phyloP scores from a whole-genome alignment of 2,888 invertebrate species.

The Beris morrisii region DNA sequence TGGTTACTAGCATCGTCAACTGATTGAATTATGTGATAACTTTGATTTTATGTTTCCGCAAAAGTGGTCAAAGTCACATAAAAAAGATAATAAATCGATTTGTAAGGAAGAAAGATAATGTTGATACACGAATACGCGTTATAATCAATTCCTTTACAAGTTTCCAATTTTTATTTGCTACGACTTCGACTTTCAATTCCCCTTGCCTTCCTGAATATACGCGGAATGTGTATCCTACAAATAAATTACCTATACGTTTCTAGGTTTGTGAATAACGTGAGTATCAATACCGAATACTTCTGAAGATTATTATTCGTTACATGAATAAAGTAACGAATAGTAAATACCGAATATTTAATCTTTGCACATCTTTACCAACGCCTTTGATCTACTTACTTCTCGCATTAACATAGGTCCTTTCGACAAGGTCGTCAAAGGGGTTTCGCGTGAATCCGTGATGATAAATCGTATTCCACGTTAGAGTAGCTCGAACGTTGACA shows the following conservation, averaged over 20 bases:
- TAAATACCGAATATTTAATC: no score
- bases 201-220: no score
- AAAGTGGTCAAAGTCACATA: constrained; percentile 1
- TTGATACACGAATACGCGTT: not conserved
- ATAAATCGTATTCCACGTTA: constrained; percentile 71
- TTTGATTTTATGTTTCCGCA: no score
- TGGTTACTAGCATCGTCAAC: not conserved
- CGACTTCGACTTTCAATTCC: no score
- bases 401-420: constrained; percentile 80
- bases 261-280: no score
- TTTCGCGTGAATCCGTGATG: constrained; percentile 82
- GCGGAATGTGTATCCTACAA: no score
- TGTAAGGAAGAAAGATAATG: not conserved
- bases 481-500: constrained; percentile 67
- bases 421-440: constrained; percentile 81
- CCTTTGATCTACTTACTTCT: constrained; percentile 69
- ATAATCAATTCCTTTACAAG: no score
- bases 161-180: no score
- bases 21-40: constrained; percentile 21
- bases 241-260: no score
- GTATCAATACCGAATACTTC: no score
- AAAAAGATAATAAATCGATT: constrained; percentile 6
- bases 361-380: not conserved
- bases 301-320: no score
- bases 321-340: no score